Conservation (phyloP, 2,888 invertebrate species). For the Microplitis deprimator region DNA sequence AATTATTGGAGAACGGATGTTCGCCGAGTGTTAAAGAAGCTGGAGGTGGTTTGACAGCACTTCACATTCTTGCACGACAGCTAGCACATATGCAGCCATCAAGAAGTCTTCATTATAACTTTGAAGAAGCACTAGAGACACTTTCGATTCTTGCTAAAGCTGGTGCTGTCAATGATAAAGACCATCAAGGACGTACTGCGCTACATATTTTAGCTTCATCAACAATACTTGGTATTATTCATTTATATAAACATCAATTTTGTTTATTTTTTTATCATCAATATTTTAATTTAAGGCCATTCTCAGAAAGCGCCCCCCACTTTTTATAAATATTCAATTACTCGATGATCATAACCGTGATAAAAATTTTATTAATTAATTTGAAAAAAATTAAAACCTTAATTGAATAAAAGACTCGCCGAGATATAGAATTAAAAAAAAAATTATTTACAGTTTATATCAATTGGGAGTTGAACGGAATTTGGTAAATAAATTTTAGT, state of each 20-base stretch:
- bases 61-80: slow-evolving; percentile 63
- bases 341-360: too few species aligned
- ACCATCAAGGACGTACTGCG: slow-evolving; percentile 64
- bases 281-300: too few species aligned
- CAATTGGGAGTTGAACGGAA: too few species aligned
- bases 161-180: slow-evolving; percentile 63
- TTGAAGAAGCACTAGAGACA: slow-evolving; percentile 59
- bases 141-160: slow-evolving; percentile 60
- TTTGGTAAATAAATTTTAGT: too few species aligned
- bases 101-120: slow-evolving; percentile 57
- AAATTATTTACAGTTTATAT: too few species aligned
- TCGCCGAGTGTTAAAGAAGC: slow-evolving; percentile 66
- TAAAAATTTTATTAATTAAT: too few species aligned
- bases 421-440: too few species aligned
- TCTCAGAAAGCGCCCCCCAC: too few species aligned
- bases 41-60: slow-evolving; percentile 63
- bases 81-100: slow-evolving; percentile 57
- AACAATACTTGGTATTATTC: slow-evolving; percentile 54
- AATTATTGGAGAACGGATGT: slow-evolving; percentile 64
- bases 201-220: slow-evolving; percentile 65
- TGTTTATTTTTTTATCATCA: too few species aligned
- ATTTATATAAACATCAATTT: not conserved
- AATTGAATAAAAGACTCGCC: too few species aligned
- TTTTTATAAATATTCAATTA: too few species aligned
- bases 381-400: too few species aligned